These are phyloP conservation scores for Epizoanthus illoricatus DNA, from an alignment of 92 coral and sea anemone species.

Conservation along the genomic window DNA sequence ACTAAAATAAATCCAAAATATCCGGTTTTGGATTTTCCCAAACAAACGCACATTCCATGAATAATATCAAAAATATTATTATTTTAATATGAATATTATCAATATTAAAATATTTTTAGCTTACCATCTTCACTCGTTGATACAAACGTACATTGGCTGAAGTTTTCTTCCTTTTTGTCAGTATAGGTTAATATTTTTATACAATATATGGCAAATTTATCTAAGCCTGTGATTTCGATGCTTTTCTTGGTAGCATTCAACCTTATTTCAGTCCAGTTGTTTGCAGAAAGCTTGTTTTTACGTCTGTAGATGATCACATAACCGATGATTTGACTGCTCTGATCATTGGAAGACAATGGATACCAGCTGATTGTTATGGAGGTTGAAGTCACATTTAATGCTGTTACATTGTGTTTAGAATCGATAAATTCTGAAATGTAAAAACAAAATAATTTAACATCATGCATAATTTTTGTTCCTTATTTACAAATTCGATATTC, in stretches of 20 bases:
- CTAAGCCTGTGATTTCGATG: neutral
- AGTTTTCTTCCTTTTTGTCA: neutral
- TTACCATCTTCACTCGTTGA: constrained; percentile 12
- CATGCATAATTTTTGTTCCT: neutral
- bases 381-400: neutral
- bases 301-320: neutral
- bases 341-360: neutral
- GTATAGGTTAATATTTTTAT: neutral
- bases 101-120: neutral
- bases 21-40: too few relatives aligned
- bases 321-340: neutral
- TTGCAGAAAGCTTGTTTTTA: neutral
- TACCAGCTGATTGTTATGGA: neutral
- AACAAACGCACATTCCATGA: neutral
- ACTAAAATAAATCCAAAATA: too few relatives aligned
- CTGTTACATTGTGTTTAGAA: neutral
- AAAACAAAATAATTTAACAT: neutral
- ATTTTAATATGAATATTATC: too few relatives aligned
- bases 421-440: neutral
- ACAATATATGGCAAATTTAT: neutral
- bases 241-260: neutral
- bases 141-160: neutral
- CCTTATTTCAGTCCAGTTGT: neutral
- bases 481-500: neutral
- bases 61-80: too few relatives aligned